Evolutionary conservation across 2,888 invertebrate species (phyloP).

Genomic region (Erpobdella octoculata): DNA sequence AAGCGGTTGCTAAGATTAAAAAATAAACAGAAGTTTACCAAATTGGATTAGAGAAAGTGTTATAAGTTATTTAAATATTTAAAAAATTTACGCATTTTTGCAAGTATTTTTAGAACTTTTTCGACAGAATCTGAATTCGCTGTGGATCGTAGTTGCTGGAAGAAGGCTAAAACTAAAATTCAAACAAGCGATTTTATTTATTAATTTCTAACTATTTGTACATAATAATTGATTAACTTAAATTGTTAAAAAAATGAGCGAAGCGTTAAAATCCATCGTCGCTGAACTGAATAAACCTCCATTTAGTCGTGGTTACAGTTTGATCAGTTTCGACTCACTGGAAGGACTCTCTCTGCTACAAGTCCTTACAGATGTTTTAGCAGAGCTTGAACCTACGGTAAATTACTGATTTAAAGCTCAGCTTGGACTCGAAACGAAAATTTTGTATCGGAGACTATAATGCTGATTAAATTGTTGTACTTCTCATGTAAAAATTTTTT

Average conservation of each 20-base stretch:
- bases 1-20: background rate
- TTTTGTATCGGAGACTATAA: background rate
- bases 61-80: background rate
- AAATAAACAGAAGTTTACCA: background rate
- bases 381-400: constrained; percentile 62
- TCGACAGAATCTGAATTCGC: too few relatives aligned
- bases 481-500: background rate
- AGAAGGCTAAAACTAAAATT: too few relatives aligned
- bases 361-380: constrained; percentile 68
- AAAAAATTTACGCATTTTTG: too few relatives aligned
- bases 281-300: constrained; percentile 66
- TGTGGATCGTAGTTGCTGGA: too few relatives aligned
- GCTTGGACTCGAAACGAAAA: background rate
- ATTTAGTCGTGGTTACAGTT: constrained; percentile 67
- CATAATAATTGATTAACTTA: background rate
- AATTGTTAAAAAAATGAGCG: constrained; percentile 49
- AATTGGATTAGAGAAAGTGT: background rate
- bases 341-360: constrained; percentile 69
- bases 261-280: constrained; percentile 57
- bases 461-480: background rate
- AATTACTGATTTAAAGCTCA: too few relatives aligned
- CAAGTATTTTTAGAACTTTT: too few relatives aligned
- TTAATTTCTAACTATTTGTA: too few relatives aligned
- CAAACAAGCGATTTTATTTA: too few relatives aligned
- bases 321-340: constrained; percentile 76